Conservation (phyloP, 2,888 invertebrate genomes). For the Meteorus cinctellus region DNA sequence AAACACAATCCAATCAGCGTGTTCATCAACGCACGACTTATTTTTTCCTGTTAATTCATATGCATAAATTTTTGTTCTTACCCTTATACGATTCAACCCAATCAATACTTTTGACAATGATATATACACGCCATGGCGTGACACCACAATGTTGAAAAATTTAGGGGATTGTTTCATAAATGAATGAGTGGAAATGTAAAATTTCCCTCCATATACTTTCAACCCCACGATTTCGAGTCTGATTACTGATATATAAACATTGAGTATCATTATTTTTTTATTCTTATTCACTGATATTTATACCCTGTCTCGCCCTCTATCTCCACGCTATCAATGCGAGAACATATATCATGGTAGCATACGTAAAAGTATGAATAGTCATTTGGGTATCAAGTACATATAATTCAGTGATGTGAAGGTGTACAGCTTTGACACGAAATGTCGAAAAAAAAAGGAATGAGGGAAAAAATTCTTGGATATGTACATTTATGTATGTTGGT, state of each 20-base stretch:
- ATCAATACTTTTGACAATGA: background rate
- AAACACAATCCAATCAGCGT: too few relatives aligned
- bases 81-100: background rate
- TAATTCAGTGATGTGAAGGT: background rate
- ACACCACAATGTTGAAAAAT: background rate
- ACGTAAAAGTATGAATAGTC: background rate
- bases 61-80: background rate
- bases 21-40: too few relatives aligned
- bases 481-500: background rate
- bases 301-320: background rate
- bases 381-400: conserved; percentile 9
- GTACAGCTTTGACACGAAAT: background rate
- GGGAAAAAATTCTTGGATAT: background rate
- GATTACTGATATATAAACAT: conserved; percentile 11
- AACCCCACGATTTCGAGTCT: background rate
- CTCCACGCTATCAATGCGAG: background rate
- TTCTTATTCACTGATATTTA: background rate
- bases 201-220: background rate
- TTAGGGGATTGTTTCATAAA: background rate
- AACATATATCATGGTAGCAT: background rate
- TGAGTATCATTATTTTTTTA: background rate
- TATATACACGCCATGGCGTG: background rate
- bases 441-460: background rate
- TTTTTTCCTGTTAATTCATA: too few relatives aligned
- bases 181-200: background rate